Base-by-base conservation (phyloP, 2,113 vertebrate genomes). In the Plecotus auritus region DNA sequence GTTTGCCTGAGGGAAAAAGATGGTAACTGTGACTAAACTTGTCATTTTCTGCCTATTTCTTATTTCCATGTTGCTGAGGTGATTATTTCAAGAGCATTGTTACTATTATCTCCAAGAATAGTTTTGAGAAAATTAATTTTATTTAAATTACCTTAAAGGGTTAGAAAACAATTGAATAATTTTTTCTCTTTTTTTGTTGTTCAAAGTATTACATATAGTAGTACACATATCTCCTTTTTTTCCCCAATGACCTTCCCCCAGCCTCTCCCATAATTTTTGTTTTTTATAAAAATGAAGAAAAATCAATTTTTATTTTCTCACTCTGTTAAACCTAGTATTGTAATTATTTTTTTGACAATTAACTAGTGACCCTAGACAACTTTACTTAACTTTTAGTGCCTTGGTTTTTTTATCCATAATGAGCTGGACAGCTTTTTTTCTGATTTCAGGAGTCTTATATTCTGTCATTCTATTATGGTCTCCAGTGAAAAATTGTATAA, bases 41-140 rank as follows among this genome's bases (percentile, higher is more conserved):
- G 51, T 93, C 74, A 51, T 51, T 85, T 78, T 86, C 16, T 88
- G 3, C 78, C 81, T 56, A 0, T 40, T 86, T 86, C 54, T 95
- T 26, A 51, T 90, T 81, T 92, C 45, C 12, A 8, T 28, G 66
- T 84, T 92, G 59, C 76, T 82, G 47, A 90, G n/a, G 37, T 59
- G 74, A 35, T 78, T 81, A 49, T 94, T 90, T 91, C 59, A 88
- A 69, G 72, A 91, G 11, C 37, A 81, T 9, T 78, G 51, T 72
- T 95, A 7, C 40, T 72, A 78, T 51, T 81, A 70, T 18, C 86
- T 94, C 49, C 32, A 80, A 86, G 45, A 66, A 49, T 32, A 73
- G 35, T 64, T 95, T 94, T 81, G 61, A 51, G 72, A 94, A 95
- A 70, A 42, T 77, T 7, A 56, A 47, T 91, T 85, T 88, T 81